phyloP scores from a whole-genome alignment of 2,113 vertebrate species.

The mouse (Mus musculus) region GRCm39 chr15:100818001-100818500 shows the following conservation, averaged over 20 bases:
- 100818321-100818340: background rate
- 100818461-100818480: no score
- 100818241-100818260: background rate
- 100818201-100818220: constrained; percentile 16
- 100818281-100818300: background rate
- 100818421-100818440: background rate
- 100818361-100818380: background rate
- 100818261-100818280: constrained; percentile 1
- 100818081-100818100: constrained; percentile 16
- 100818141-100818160: background rate
- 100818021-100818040: background rate
- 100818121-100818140: background rate
- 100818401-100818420: background rate
- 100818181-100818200: background rate
- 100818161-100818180: background rate
- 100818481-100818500: no score
- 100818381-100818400: background rate
- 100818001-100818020: background rate
- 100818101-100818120: constrained; percentile 19
- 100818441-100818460: no score
- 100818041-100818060: constrained; percentile 14
- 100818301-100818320: background rate
- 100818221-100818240: background rate
- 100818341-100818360: background rate
- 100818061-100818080: constrained; percentile 2